Evolutionary conservation across 2,113 vertebrate species (phyloP), one percentile per base, ranked within the genome.

Genomic region (Ia io): DNA sequence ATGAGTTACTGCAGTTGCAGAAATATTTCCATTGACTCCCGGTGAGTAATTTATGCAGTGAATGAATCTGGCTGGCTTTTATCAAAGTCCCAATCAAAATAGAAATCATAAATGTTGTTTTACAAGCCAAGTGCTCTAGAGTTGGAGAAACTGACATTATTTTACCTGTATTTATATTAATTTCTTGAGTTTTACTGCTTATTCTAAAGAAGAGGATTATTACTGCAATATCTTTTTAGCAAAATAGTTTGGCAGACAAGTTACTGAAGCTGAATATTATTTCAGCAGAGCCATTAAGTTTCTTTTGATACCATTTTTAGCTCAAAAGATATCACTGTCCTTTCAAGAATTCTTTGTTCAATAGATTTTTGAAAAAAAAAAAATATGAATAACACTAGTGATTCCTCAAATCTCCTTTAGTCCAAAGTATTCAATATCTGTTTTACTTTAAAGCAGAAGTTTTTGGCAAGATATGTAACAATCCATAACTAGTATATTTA

Each of bases 181-280:
- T 93, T 74, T 73, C 28, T 28, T 84, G 71, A 88, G 32, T 88
- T 88, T 84, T 61, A 70, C 23, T 74, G 40, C 23, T 88, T 6
- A 51, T 74, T 93, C 93, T 91, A 53, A 61, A 80, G 47, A 73
- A 74, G 30, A 61, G 47, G 51, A 86, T 70, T 90, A 86, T 90
- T 77, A 51, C 25, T 40, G 18, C 47, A 49, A 79, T n/a, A 69
- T 79, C 56, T 88, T 25, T 94, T 95, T 73, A 71, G 65, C 42
- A 84, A 84, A 84, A 84, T 51, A 84, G 28, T n/a, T 84, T 80
- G 44, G 56, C 61, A 93, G 42, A 51, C 35, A 47, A 82, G 23
- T 90, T 47, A 35, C 61, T 73, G n/a, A 95, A 88, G 35, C 56
- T 93, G n/a, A 88, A 74, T 88, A 69, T 88, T 13, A 88, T 93